These are phyloP conservation scores for Metridium senile DNA, from an alignment of 92 coral and sea anemone species.

Conservation along the genomic window DNA sequence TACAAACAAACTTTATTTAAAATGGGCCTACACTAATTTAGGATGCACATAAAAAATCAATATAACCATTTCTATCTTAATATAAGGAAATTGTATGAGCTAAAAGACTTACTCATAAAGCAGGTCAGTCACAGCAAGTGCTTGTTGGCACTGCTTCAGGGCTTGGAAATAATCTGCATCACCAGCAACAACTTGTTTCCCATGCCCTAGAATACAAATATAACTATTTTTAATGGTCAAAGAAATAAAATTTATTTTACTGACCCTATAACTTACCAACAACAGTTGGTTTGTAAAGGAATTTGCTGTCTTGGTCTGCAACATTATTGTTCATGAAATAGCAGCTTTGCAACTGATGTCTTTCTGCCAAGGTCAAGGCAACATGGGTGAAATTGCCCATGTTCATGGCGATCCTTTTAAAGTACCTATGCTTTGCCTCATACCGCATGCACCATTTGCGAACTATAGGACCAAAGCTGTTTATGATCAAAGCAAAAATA, in stretches of 20 bases:
- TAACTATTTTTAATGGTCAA: not conserved
- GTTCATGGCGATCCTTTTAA: slow-evolving; percentile 45
- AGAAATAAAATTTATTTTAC: not conserved
- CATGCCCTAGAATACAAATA: slow-evolving; percentile 26
- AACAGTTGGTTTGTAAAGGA: slow-evolving; percentile 30
- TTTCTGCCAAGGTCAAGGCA: slow-evolving; percentile 43
- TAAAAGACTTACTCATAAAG: slow-evolving; percentile 59
- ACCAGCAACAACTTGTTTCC: slow-evolving; percentile 44
- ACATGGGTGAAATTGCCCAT: slow-evolving; percentile 64
- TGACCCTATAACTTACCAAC: slow-evolving; percentile 18
- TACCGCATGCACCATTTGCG: slow-evolving; percentile 68
- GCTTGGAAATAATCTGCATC: slow-evolving; percentile 37
- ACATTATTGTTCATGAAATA: slow-evolving; percentile 23
- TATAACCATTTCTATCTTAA: too few relatives aligned
- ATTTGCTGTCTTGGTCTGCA: slow-evolving; percentile 1
- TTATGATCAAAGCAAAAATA: not conserved
- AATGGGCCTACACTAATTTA: too few relatives aligned
- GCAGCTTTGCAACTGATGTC: slow-evolving; percentile 36
- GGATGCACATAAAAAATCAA: too few relatives aligned
- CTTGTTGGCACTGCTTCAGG: slow-evolving; percentile 21
- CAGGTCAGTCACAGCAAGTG: slow-evolving; percentile 27
- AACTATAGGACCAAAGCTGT: slow-evolving; percentile 65
- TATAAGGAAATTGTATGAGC: too few relatives aligned
- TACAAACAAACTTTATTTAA: too few relatives aligned
- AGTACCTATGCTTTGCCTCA: slow-evolving; percentile 62